Base-by-base conservation (phyloP, 2,113 vertebrate species). In the Mus spicilegus region DNA sequence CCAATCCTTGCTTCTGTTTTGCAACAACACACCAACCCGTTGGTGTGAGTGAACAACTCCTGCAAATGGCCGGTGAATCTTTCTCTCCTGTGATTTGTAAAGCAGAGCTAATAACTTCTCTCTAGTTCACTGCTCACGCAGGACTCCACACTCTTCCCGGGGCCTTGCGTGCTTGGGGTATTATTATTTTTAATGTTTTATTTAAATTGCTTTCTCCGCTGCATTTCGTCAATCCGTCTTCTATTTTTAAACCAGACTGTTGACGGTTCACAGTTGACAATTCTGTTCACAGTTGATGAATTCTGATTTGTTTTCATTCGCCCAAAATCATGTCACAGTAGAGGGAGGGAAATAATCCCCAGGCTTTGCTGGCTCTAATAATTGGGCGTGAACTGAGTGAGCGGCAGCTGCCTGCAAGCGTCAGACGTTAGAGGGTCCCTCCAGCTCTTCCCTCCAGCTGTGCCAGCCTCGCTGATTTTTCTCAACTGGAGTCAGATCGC, bases 211-310 rank as follows among this genome's bases (percentile, higher is more conserved):
- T 95, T 98, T 98, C 98, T 92, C 87, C 65, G 89, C 95, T 92
- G 4, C 91, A 91, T 94, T 97, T 97, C 95, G 91, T 82, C 96
- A 98, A 98, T 96, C 95, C 56, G 90, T 96, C 97, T 46, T 93
- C 95, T 98, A 94, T 98, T 98, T 98, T 96, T 97, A 98, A 97
- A 96, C 81, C 96, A 97, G 96, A 96, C 90, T 93, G 95, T 98
- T 97, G 95, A 95, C 92, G 95, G 87, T 96, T 98, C 97, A 96
- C 39, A 96, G 97, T 91, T 98, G 97, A 98, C 97, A 95, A 95
- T 0, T 5, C 97, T 95, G 96, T 96, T 98, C 97, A 95, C 97
- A 98, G 94, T 85, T 92, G 97, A 98, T 98, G 26, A 70, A 97
- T 97, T 95, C 67, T 94, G 93, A 93, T 95, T 97, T 97, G 96